Conservation (phyloP, 2,888 invertebrate genomes). For the Agrochola lota region DNA sequence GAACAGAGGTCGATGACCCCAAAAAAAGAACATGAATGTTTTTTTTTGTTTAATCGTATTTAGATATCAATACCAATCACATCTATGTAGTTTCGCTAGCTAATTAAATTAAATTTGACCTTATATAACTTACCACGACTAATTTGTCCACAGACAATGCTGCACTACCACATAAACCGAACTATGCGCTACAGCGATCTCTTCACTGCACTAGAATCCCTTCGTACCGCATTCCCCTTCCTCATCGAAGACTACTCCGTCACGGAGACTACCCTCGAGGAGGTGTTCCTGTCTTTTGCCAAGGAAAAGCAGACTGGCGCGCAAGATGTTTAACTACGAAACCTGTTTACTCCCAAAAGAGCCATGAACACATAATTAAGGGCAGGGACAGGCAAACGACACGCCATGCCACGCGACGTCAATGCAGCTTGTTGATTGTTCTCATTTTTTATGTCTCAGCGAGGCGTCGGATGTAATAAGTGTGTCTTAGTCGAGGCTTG, state of each 20-base stretch:
- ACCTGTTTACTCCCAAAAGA: not conserved
- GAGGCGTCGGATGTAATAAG: conserved; percentile 8
- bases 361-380: not conserved
- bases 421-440: not conserved
- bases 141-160: conserved; percentile 86
- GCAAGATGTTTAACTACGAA: conserved; percentile 5
- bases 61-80: not conserved
- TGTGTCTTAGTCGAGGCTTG: not conserved
- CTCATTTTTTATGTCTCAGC: not conserved
- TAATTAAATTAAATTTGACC: not conserved
- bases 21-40: too few species aligned
- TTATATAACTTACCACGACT: not conserved
- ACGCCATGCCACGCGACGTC: not conserved
- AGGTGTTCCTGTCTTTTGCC: conserved; percentile 92
- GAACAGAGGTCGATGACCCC: too few species aligned
- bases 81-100: not conserved
- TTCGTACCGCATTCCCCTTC: conserved; percentile 80
- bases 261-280: conserved; percentile 95
- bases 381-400: not conserved
- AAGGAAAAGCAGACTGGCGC: conserved; percentile 53
- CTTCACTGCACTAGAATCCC: conserved; percentile 91
- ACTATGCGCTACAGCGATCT: conserved; percentile 91
- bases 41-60: too few species aligned
- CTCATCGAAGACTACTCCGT: conserved; percentile 94
- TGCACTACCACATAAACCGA: conserved; percentile 93